phyloP scores from a whole-genome alignment of 1,140 invertebrate genomes.

The Zeugodacus cucurbitae region DNA sequence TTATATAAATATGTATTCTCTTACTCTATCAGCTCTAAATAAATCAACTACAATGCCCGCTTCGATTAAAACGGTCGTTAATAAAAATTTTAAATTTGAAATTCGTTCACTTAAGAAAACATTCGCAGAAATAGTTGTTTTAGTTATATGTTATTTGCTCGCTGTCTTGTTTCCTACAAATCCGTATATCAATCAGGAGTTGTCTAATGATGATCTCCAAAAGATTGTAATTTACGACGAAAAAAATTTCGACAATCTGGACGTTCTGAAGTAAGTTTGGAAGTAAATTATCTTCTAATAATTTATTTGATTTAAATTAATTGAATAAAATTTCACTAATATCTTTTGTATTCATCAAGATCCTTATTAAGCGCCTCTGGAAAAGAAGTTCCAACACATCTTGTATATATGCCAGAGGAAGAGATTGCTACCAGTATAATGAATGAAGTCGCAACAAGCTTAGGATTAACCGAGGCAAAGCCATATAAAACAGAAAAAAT shows the following conservation, averaged over 20 bases:
- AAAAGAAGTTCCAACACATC: not conserved
- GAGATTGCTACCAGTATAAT: not conserved
- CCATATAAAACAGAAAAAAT: not conserved
- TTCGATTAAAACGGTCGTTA: not conserved
- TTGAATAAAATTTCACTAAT: not conserved
- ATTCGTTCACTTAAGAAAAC: constrained; percentile 6
- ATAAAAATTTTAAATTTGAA: constrained; percentile 4
- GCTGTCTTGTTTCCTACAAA: not conserved
- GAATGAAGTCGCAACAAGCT: not conserved
- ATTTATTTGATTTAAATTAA: not conserved
- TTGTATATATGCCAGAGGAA: not conserved
- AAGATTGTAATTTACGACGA: not conserved
- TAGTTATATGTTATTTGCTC: not conserved
- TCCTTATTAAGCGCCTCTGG: not conserved
- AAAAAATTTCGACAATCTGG: not conserved
- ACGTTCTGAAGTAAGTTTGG: not conserved
- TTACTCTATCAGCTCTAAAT: not conserved
- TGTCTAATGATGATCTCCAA: not conserved
- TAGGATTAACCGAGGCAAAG: not conserved
- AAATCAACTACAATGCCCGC: not conserved
- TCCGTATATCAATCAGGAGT: not conserved
- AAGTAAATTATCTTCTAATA: not conserved
- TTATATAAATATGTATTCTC: too few species aligned
- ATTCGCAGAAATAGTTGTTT: not conserved
- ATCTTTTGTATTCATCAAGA: not conserved